These are phyloP conservation scores for Notiomystis cincta DNA, from an alignment of 2,113 vertebrate genomes.

Conservation along the genomic window DNA sequence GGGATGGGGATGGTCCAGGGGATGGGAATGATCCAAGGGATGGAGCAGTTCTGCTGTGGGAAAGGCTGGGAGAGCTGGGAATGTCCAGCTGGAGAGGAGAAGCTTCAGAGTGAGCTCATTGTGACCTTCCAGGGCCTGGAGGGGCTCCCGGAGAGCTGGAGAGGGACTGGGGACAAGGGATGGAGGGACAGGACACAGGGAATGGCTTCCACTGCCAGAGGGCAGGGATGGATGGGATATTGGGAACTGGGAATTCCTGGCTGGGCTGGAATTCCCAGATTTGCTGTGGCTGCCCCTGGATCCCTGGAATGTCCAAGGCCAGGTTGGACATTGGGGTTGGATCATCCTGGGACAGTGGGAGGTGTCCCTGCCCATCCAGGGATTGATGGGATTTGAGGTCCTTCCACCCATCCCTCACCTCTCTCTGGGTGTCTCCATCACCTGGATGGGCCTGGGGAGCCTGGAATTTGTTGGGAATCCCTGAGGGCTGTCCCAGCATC, in stretches of 20 bases:
- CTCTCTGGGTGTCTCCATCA: background rate
- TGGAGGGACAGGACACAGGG: background rate
- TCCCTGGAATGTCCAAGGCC: background rate
- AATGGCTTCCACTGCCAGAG: background rate
- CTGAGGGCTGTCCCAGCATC: background rate
- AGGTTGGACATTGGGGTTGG: background rate
- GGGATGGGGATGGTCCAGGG: too few relatives aligned
- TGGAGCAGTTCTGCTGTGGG: background rate
- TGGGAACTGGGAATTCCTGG: background rate
- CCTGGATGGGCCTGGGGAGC: background rate
- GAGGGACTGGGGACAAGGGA: background rate
- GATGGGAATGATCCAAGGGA: too few relatives aligned
- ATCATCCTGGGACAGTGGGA: background rate
- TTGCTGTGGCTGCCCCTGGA: background rate
- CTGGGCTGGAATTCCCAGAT: background rate
- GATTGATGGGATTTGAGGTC: fast-evolving
- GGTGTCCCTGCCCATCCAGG: background rate
- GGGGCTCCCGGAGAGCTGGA: background rate
- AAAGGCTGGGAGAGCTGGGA: background rate
- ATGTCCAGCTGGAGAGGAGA: background rate
- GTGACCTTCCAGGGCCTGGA: background rate
- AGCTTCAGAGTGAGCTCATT: fast-evolving
- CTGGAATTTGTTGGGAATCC: background rate
- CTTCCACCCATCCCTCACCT: background rate
- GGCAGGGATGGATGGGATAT: fast-evolving